phyloP scores from a whole-genome alignment of 1,140 invertebrate species.

The Caenorhabditis remanei region DNA sequence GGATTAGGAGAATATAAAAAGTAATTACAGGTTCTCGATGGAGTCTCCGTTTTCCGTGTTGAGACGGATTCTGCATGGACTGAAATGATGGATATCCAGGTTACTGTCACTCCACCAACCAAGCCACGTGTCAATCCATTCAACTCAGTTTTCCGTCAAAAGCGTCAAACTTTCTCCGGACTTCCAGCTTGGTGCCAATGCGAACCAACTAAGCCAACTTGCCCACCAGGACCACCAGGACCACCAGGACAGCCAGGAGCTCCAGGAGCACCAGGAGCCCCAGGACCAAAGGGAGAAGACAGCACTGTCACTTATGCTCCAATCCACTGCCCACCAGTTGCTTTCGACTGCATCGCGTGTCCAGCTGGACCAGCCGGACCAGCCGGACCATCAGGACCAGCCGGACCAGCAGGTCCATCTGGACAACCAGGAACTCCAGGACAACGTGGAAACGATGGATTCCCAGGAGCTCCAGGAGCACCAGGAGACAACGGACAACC shows the following conservation, averaged over 20 bases:
- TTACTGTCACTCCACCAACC: constrained; percentile 64
- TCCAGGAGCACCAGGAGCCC: constrained; percentile 58
- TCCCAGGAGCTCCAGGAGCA: constrained; percentile 51
- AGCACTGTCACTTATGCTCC: constrained; percentile 39
- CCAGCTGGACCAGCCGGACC: constrained; percentile 43
- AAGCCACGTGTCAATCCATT: constrained; percentile 67
- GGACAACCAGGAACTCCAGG: constrained; percentile 47
- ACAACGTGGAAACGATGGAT: constrained; percentile 37
- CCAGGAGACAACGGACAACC: constrained; percentile 51
- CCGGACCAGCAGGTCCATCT: constrained; percentile 51
- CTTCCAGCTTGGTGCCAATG: constrained; percentile 69
- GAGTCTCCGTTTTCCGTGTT: constrained; percentile 58
- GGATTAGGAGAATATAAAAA: background rate
- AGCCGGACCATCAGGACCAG: constrained; percentile 42
- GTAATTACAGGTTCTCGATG: constrained; percentile 8
- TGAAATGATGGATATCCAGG: constrained; percentile 50
- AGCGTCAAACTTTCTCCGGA: constrained; percentile 67
- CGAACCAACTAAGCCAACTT: constrained; percentile 66
- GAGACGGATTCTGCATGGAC: constrained; percentile 31
- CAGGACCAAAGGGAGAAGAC: constrained; percentile 54
- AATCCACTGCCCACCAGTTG: constrained; percentile 20
- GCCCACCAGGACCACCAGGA: constrained; percentile 68
- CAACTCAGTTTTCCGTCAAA: constrained; percentile 69
- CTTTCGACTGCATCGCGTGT: constrained; percentile 7
- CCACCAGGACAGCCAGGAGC: constrained; percentile 66